Conservation (phyloP, 1,140 invertebrate species). For the Psilanteris sp. region DNA sequence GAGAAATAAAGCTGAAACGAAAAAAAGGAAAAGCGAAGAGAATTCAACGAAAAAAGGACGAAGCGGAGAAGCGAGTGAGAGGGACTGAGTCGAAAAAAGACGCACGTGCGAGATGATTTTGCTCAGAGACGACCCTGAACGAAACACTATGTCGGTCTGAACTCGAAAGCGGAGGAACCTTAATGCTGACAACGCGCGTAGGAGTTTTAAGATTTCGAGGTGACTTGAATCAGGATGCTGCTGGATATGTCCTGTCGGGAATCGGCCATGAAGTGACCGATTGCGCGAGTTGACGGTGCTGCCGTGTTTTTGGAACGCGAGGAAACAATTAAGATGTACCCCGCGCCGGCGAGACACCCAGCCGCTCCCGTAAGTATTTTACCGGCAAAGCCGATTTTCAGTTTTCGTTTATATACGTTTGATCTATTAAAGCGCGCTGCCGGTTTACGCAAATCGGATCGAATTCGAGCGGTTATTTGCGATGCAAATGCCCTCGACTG, state of each 20-base stretch:
- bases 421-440: too few species aligned
- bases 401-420: too few species aligned
- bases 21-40: slow-evolving; percentile 12
- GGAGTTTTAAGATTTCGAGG: slow-evolving; percentile 43
- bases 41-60: slow-evolving; percentile 18
- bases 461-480: too few species aligned
- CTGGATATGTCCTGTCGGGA: slow-evolving; percentile 40
- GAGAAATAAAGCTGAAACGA: slow-evolving; percentile 8
- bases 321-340: slow-evolving; percentile 80
- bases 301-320: slow-evolving; percentile 51
- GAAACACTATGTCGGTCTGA: slow-evolving; percentile 59
- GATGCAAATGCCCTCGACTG: too few species aligned
- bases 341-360: slow-evolving; percentile 82
- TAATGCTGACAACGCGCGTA: slow-evolving; percentile 62
- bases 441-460: too few species aligned
- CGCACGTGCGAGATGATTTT: slow-evolving; percentile 60
- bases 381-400: too few species aligned
- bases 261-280: slow-evolving; percentile 71
- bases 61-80: slow-evolving; percentile 12
- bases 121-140: slow-evolving; percentile 55
- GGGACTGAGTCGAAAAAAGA: slow-evolving; percentile 40
- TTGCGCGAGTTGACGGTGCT: slow-evolving; percentile 53
- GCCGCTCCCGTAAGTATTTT: slow-evolving; percentile 81
- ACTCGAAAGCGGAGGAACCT: slow-evolving; percentile 60
- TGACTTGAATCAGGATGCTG: slow-evolving; percentile 54